Conservation (phyloP, 1,140 invertebrate genomes). For the Paralvinella palmiformis region DNA sequence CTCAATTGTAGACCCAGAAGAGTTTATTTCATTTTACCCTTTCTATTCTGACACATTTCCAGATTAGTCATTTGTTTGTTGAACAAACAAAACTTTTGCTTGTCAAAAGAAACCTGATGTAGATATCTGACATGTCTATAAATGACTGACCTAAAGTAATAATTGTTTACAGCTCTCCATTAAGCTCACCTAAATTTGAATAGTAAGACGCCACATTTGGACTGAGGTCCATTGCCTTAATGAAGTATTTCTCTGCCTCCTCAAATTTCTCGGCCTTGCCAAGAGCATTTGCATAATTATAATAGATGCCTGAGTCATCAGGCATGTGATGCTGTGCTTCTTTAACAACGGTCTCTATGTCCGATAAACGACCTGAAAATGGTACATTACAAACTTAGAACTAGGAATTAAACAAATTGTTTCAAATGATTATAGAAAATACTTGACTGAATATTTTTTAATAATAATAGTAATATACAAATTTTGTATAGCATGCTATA, state of each 20-base stretch:
- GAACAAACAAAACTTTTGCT: neutral
- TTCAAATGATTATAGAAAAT: too few species aligned
- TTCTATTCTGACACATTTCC: neutral
- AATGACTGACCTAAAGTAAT: neutral
- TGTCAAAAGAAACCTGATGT: neutral
- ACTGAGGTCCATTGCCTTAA: slow-evolving; percentile 65
- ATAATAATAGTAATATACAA: neutral
- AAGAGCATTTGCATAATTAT: slow-evolving; percentile 79
- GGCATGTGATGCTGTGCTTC: slow-evolving; percentile 65
- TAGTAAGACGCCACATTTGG: slow-evolving; percentile 67
- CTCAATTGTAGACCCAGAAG: neutral
- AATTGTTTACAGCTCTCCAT: too few species aligned
- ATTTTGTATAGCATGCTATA: neutral
- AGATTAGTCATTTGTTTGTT: neutral
- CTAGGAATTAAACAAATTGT: neutral
- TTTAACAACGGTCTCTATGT: slow-evolving; percentile 64
- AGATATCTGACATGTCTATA: neutral
- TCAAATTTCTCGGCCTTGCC: slow-evolving; percentile 72
- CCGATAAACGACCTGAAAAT: slow-evolving; percentile 56
- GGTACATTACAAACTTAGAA: neutral
- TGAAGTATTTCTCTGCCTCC: slow-evolving; percentile 75
- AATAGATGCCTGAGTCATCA: slow-evolving; percentile 68
- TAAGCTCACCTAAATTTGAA: slow-evolving; percentile 73
- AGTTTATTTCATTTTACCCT: neutral
- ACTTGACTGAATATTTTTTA: neutral